Evolutionary conservation across 2,113 vertebrate species (phyloP), one percentile per base, ranked within the genome.

Genomic region (Machaerirhynchus nigripectus): DNA sequence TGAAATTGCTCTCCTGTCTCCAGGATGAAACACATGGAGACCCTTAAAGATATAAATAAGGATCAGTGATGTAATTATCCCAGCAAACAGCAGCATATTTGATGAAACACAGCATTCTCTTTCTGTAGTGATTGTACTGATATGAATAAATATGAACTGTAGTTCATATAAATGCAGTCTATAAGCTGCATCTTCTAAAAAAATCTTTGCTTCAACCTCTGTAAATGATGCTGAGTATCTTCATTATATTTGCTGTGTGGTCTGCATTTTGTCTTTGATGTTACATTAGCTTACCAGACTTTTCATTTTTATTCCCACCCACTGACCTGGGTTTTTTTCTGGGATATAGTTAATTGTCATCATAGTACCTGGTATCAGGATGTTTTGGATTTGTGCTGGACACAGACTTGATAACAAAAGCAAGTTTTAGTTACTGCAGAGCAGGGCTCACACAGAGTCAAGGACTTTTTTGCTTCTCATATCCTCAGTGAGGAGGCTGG

Each of bases 401-500:
- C 90, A 7, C 3, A 22, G 9, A 21, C 12, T 20, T 67, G 6
- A 56, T 56, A 46, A 23, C 15, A 44, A 9, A 40, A 11, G 9
- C 5, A 40, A 21, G 11, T 24, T 87, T 69, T 22, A 1, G 1
- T 5, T 56, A 30, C 2, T 74, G 18, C 7, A 52, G 27, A 70
- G n/a, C 4, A 47, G 30, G 1, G 4, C 12, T 87, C 28, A 23
- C 30, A 18, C 18, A 49, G 39, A 9, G 3, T 15, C 6, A 35
- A 70, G 5, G 10, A 0, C 14, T 74, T 57, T 50, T 39, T 15
- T 39, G 7, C 28, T 31, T 28, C 53, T 89, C 31, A n/a, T 3
- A 11, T 22, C 33, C 47, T 27, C 39, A 15, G 24, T 0, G 5
- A 61, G 23, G 0, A 35, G 13, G 6, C 4, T 76, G 26, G 4